Percentiles rank a stretch among this genome's conserved stretches.
phyloP scores from a whole-genome alignment of 2,888 invertebrate species.

The Acrobasis repandana region DNA sequence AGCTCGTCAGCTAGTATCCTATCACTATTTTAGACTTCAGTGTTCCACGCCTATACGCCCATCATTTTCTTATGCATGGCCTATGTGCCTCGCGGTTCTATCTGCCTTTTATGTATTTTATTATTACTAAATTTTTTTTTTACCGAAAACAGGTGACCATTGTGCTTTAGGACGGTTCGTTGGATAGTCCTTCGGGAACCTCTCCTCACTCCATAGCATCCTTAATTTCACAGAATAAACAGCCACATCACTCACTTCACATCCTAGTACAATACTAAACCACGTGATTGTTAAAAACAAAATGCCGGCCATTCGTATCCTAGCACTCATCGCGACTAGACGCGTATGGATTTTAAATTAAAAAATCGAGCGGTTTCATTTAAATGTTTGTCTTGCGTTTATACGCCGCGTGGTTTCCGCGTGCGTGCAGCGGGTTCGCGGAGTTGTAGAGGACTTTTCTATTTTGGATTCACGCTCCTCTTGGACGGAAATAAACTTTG shows the following conservation, averaged over 20 bases:
- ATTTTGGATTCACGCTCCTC: constrained; percentile 69
- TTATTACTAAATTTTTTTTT: constrained; percentile 58
- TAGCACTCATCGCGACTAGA: constrained; percentile 51
- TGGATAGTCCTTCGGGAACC: constrained; percentile 96
- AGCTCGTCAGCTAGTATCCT: too few species aligned
- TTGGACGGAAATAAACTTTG: constrained; percentile 73
- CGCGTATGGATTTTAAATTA: constrained; percentile 36
- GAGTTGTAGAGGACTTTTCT: constrained; percentile 76
- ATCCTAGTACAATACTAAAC: constrained; percentile 61
- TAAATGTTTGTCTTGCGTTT: constrained; percentile 35
- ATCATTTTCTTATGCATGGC: too few species aligned
- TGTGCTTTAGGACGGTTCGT: constrained; percentile 95
- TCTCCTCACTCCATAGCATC: constrained; percentile 93
- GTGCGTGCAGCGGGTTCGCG: constrained; percentile 64
- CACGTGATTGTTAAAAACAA: constrained; percentile 56
- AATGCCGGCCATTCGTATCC: constrained; percentile 62
- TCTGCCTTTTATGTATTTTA: too few species aligned
- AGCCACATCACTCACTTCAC: constrained; percentile 90
- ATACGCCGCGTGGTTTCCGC: constrained; percentile 43
- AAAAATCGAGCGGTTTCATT: constrained; percentile 30
- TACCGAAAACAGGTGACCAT: constrained; percentile 95
- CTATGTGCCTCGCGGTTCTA: too few species aligned
- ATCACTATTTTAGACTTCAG: too few species aligned
- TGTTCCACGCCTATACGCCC: too few species aligned
- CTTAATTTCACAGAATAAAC: constrained; percentile 93